Percentiles rank a stretch among this genome's conserved stretches.
Evolutionary conservation across 2,797 vertebrate species (phyloP).

Genomic region (Parauchenoglanis ngamensis): DNA sequence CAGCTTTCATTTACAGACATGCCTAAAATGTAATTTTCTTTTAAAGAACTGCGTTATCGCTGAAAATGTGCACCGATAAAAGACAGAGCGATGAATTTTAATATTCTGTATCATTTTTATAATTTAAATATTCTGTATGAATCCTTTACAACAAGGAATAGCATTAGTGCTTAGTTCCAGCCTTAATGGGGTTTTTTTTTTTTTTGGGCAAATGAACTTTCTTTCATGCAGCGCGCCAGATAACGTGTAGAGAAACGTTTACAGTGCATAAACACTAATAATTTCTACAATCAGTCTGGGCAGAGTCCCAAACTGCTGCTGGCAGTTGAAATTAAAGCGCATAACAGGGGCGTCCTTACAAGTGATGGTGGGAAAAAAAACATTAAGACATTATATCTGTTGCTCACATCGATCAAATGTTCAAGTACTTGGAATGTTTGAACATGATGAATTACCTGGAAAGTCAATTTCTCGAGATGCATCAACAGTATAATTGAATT

Average conservation of each 20-base stretch:
- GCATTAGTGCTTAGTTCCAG: background rate
- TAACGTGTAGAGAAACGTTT: constrained; percentile 29
- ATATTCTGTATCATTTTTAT: background rate
- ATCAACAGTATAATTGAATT: constrained; percentile 4
- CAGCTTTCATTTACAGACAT: background rate
- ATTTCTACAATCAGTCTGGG: constrained; percentile 27
- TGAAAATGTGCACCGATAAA: background rate
- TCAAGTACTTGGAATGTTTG: background rate
- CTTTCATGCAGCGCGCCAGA: background rate
- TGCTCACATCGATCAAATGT: constrained; percentile 11
- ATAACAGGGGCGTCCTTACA: background rate
- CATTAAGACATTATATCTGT: background rate
- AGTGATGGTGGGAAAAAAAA: background rate
- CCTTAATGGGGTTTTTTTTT: background rate
- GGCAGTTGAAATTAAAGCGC: constrained; percentile 19
- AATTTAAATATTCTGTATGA: background rate
- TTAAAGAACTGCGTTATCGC: background rate
- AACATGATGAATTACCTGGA: constrained; percentile 22
- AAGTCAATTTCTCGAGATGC: background rate
- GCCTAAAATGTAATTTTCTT: background rate
- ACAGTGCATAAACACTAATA: constrained; percentile 24
- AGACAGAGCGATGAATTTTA: background rate
- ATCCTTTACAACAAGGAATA: background rate
- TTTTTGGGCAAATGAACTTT: background rate
- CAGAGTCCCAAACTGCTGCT: constrained; percentile 22